Evolutionary conservation across 2,888 invertebrate species (phyloP), one percentile per base, ranked within the genome.

Genomic region (Steinernema carpocapsae): DNA sequence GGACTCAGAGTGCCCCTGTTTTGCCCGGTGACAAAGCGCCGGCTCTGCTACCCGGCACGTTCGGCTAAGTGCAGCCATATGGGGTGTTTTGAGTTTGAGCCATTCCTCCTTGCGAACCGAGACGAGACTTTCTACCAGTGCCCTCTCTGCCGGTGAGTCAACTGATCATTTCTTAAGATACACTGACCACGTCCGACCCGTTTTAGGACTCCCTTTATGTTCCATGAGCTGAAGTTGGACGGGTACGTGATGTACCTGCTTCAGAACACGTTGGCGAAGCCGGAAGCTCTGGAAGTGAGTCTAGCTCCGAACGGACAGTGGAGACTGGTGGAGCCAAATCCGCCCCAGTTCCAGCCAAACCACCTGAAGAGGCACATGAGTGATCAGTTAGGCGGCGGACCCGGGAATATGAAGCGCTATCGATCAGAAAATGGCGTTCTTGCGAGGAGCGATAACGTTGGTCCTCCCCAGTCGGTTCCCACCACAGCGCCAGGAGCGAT

Each of bases 361-460:
- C 17, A 10, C 32, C 32, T 64, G 26, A 64, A 64, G 17, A 29
- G 64, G 64, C 64, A 64, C 64, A 64, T 64, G 64, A 64, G 64
- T 19, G 64, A 64, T 7, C 64, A 64, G 37, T 10, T 52, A 3
- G 19, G 52, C 24, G 32, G 17, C 17, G 29, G 56, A 19, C 22
- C 56, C 4, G 56, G 26, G 26, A 32, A 22, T 32, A 64, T 64
- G 64, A 64, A 64, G 29, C 64, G 64, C 14, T 26, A 32, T 32
- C 64, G 64, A 12, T 4, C 64, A 6, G 64, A 64, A 17, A 64
- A 32, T 32, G 64, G 64, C 29, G 17, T 10, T 37, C 37, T 37
- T 37, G 37, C 37, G 3, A 3, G 24, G 19, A 22, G 4, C 64
- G 37, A 64, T 19, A 7, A 14, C 32, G 37, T 32, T 32, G 64